Evolutionary conservation across 2,888 invertebrate species (phyloP).

Genomic region (Anarsia innoxiella): DNA sequence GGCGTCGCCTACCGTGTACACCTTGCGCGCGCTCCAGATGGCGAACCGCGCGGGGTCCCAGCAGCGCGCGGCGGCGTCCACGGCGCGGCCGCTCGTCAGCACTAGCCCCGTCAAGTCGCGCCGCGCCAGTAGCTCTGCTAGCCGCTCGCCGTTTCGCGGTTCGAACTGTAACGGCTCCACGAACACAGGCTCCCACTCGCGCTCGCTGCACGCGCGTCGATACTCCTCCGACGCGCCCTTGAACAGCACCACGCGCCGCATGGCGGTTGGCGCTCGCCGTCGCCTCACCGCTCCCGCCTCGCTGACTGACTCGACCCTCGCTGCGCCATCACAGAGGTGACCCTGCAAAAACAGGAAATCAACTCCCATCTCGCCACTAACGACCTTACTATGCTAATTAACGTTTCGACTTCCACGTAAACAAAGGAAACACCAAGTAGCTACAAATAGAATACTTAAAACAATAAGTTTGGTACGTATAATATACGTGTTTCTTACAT

Average conservation of each 20-base stretch:
- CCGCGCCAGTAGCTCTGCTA: slow-evolving; percentile 34
- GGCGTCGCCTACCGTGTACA: slow-evolving; percentile 55
- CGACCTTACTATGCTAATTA: no score
- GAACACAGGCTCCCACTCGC: slow-evolving; percentile 45
- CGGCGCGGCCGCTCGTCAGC: slow-evolving; percentile 55
- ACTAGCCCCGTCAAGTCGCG: slow-evolving; percentile 44
- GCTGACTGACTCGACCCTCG: slow-evolving; percentile 11
- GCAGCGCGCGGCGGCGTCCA: slow-evolving; percentile 50
- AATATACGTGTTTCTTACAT: no score
- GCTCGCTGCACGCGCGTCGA: slow-evolving; percentile 40
- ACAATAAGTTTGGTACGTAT: no score
- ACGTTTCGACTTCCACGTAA: no score
- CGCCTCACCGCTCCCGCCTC: not conserved
- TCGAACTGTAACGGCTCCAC: slow-evolving; percentile 60
- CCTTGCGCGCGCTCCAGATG: slow-evolving; percentile 43
- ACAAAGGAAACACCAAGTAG: no score
- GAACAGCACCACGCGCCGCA: slow-evolving; percentile 61
- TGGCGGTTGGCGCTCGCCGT: slow-evolving; percentile 20
- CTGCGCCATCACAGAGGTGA: slow-evolving; percentile 29
- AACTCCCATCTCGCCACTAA: no score
- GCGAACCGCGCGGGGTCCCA: slow-evolving; percentile 56
- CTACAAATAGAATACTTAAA: no score
- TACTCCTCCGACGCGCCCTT: slow-evolving; percentile 61
- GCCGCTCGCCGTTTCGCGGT: slow-evolving; percentile 30
- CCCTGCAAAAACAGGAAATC: slow-evolving; percentile 43